Conservation (phyloP, 1,140 invertebrate genomes). For the Caenorhabditis remanei region DNA sequence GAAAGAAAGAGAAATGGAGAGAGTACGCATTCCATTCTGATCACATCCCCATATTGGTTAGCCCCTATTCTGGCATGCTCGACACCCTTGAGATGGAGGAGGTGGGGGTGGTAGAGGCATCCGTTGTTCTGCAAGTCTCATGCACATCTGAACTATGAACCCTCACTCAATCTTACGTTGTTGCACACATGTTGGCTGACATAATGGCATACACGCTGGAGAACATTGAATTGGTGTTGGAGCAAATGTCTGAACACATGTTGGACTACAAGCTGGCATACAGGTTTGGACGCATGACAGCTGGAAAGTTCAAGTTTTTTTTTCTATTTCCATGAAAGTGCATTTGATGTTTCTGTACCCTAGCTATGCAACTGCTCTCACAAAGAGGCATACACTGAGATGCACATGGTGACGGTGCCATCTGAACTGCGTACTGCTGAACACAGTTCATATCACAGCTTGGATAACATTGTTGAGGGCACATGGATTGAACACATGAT, state of each 20-base stretch:
- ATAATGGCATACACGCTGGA: conserved; percentile 58
- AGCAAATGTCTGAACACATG: conserved; percentile 54
- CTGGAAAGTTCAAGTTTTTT: conserved; percentile 24
- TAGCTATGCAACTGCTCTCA: conserved; percentile 57
- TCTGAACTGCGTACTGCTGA: conserved; percentile 56
- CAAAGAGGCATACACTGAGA: conserved; percentile 59
- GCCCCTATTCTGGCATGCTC: conserved; percentile 34
- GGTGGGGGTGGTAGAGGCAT: conserved; percentile 27
- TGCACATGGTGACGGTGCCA: conserved; percentile 52
- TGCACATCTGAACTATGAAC: conserved; percentile 21
- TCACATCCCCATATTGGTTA: not conserved
- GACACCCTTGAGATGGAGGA: conserved; percentile 40
- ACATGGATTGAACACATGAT: conserved; percentile 45
- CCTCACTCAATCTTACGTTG: conserved; percentile 57
- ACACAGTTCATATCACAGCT: conserved; percentile 41
- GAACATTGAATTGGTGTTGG: conserved; percentile 38
- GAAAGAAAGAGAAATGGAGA: not conserved
- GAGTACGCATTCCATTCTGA: not conserved
- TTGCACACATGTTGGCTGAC: conserved; percentile 54
- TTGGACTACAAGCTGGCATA: conserved; percentile 57
- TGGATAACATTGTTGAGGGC: conserved; percentile 58
- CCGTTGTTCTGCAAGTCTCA: conserved; percentile 32
- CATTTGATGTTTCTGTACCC: conserved; percentile 16
- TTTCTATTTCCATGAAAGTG: not conserved
- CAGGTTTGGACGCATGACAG: conserved; percentile 54